phyloP scores from a whole-genome alignment of 2,113 vertebrate genomes.

The Chaenocephalus aceratus region DNA sequence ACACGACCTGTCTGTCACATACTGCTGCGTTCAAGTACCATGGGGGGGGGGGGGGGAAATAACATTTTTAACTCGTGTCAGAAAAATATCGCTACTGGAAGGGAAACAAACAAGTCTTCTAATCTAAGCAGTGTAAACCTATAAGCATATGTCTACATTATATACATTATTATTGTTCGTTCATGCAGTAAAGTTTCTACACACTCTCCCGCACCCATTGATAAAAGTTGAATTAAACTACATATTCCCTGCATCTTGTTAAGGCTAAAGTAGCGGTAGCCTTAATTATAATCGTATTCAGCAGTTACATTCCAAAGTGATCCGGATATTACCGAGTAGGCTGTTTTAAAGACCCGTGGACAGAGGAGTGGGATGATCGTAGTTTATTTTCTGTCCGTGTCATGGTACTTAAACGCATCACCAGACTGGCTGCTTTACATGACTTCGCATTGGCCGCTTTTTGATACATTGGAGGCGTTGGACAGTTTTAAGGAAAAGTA shows the following conservation, averaged over 20 bases:
- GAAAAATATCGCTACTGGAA: background rate
- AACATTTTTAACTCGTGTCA: background rate
- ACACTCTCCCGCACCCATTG: too few species aligned
- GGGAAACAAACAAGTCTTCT: background rate
- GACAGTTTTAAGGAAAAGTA: slow-evolving; percentile 14
- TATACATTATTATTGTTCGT: too few species aligned
- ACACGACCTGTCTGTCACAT: slow-evolving; percentile 76
- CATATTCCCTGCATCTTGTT: too few species aligned
- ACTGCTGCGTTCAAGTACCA: slow-evolving; percentile 23
- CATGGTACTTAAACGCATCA: slow-evolving; percentile 43
- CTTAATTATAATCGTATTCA: too few species aligned
- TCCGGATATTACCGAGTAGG: fast-evolving
- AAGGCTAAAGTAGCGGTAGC: background rate
- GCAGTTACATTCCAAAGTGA: background rate
- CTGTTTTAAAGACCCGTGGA: background rate
- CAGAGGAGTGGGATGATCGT: background rate
- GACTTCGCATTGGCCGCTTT: slow-evolving; percentile 56
- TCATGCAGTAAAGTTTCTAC: background rate
- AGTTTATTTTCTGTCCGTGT: background rate
- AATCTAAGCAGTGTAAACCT: background rate
- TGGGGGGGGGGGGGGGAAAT: background rate
- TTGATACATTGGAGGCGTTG: slow-evolving; percentile 56
- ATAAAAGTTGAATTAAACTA: background rate
- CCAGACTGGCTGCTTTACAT: slow-evolving; percentile 27
- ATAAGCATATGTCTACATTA: background rate